These are phyloP conservation scores for Tachysurus fulvidraco DNA, from an alignment of 2,113 vertebrate genomes.

Conservation along the genomic window DNA sequence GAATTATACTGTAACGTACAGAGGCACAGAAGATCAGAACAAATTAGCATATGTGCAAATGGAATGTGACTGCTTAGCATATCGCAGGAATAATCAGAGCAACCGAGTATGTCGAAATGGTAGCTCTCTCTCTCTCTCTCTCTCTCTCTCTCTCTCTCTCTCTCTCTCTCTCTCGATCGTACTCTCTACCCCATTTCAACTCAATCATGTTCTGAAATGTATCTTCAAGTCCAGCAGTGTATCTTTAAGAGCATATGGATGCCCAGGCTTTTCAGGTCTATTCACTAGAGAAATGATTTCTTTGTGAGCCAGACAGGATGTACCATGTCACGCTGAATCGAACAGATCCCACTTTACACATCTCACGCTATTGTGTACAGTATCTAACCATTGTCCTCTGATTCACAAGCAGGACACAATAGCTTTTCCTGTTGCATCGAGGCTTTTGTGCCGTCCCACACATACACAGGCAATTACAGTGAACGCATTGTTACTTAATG, in stretches of 20 bases:
- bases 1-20: not conserved
- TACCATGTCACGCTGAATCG: slow-evolving; percentile 10
- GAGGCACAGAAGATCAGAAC: not conserved
- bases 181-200: slow-evolving; percentile 22
- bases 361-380: not conserved
- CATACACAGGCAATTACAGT: slow-evolving; percentile 40
- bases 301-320: not conserved
- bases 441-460: not conserved
- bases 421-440: not conserved
- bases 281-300: slow-evolving; percentile 15
- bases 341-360: slow-evolving; percentile 12
- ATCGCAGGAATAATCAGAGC: slow-evolving; percentile 23
- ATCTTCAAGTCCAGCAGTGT: slow-evolving; percentile 29
- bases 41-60: slow-evolving; percentile 27
- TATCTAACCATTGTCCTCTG: not conserved
- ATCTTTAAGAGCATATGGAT: slow-evolving; percentile 2
- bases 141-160: not conserved
- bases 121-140: slow-evolving; percentile 12
- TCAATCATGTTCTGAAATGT: slow-evolving; percentile 43
- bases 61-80: slow-evolving; percentile 23
- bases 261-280: not conserved
- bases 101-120: not conserved
- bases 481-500: slow-evolving; percentile 52
- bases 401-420: not conserved
- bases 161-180: slow-evolving; percentile 25